A percentile compares a stretch with the other conserved stretches of the same genome.
Evolutionary conservation across 2,888 invertebrate genomes (phyloP).

Genomic region (Caenorhabditis sp.): DNA sequence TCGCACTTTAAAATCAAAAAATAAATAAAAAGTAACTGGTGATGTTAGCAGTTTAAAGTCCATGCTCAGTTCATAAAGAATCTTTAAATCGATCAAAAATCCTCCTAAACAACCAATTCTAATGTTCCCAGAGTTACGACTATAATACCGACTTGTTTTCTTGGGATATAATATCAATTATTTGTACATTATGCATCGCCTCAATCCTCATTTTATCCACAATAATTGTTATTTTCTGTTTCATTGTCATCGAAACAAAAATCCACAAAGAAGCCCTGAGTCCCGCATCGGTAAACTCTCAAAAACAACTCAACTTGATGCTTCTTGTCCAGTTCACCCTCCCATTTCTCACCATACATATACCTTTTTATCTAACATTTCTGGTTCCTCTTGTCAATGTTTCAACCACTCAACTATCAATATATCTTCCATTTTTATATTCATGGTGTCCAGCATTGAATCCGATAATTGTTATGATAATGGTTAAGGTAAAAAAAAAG

Average conservation of each 20-base stretch:
- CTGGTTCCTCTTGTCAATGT: slow-evolving; percentile 28
- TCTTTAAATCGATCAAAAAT: no score
- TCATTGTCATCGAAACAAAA: no score
- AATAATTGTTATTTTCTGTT: slow-evolving; percentile 19
- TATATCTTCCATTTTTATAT: slow-evolving; percentile 35
- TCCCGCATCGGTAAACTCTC: slow-evolving; percentile 14
- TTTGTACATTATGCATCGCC: slow-evolving; percentile 20
- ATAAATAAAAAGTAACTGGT: no score
- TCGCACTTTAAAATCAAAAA: no score
- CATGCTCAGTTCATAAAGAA: no score
- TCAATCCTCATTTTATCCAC: slow-evolving; percentile 15
- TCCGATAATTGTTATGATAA: slow-evolving; percentile 31
- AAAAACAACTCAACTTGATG: slow-evolving; percentile 17
- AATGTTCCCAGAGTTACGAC: no score
- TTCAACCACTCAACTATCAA: slow-evolving; percentile 13
- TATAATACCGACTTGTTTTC: slow-evolving; percentile 6
- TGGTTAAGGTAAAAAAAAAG: slow-evolving; percentile 29
- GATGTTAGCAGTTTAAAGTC: no score
- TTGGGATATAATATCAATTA: slow-evolving; percentile 12
- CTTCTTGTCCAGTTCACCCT: slow-evolving; percentile 30
- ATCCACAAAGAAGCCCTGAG: slow-evolving; percentile 13
- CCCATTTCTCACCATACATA: slow-evolving; percentile 35
- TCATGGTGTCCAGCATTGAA: slow-evolving; percentile 37
- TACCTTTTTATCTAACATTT: slow-evolving; percentile 38
- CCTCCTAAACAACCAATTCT: no score